Evolutionary conservation across 2,888 invertebrate genomes (phyloP).

Genomic region (Drosophila vallismaia): DNA sequence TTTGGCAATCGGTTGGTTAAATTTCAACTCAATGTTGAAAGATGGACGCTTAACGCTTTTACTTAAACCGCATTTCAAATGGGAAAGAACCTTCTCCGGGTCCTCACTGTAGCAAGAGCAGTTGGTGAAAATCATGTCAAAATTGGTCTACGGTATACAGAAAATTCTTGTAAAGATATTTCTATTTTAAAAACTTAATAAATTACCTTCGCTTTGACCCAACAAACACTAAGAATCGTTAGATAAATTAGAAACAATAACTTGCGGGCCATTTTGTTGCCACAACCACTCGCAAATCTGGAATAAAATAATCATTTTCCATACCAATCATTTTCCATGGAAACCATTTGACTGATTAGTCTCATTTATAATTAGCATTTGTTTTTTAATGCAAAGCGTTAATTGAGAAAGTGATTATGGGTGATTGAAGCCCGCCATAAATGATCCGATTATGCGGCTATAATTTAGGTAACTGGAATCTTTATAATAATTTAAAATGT

Average conservation of each 20-base stretch:
- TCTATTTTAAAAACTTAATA: neutral
- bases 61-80: constrained; percentile 45
- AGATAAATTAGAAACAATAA: constrained; percentile 16
- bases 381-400: constrained; percentile 18
- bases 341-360: constrained; percentile 39
- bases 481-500: neutral
- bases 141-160: constrained; percentile 16
- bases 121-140: constrained; percentile 48
- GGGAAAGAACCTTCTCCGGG: constrained; percentile 29
- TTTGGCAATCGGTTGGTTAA: constrained; percentile 34
- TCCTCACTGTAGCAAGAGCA: constrained; percentile 37
- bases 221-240: neutral
- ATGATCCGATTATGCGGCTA: constrained; percentile 10
- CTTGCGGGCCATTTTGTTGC: constrained; percentile 22
- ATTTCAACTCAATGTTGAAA: constrained; percentile 50
- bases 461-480: neutral
- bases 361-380: constrained; percentile 25
- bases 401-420: constrained; percentile 38
- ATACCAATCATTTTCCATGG: neutral
- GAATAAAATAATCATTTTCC: constrained; percentile 19
- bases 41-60: constrained; percentile 47
- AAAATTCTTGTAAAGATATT: neutral
- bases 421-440: constrained; percentile 2
- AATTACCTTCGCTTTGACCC: constrained; percentile 20
- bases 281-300: neutral